Percentiles rank a stretch among this genome's conserved stretches.
Evolutionary conservation across 2,888 invertebrate genomes (phyloP).

Genomic region (Cybosia mesomella): DNA sequence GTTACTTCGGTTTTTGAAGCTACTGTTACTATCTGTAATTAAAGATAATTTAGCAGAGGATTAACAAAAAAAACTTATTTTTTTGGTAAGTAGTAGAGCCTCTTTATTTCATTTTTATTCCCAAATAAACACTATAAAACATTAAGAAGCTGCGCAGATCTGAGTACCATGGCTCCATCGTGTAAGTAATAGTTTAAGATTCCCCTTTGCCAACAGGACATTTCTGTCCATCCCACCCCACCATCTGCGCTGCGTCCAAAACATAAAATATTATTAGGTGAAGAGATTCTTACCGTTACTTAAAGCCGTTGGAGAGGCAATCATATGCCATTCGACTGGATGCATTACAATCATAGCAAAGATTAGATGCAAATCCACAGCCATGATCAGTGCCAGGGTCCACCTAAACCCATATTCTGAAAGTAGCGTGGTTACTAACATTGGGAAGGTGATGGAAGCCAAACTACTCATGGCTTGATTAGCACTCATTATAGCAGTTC

Average conservation of each 20-base stretch:
- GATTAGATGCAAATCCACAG: slow-evolving; percentile 89
- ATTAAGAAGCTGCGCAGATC: not conserved
- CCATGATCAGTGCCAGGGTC: slow-evolving; percentile 89
- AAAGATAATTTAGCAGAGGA: slow-evolving; percentile 8
- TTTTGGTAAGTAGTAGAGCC: not conserved
- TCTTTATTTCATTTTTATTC: not conserved
- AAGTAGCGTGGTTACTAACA: slow-evolving; percentile 88
- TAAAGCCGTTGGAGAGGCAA: slow-evolving; percentile 55
- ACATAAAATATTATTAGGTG: not conserved
- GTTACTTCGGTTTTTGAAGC: slow-evolving; percentile 45
- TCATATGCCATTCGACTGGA: slow-evolving; percentile 91
- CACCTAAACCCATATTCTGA: slow-evolving; percentile 90
- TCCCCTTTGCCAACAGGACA: not conserved
- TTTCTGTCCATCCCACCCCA: not conserved
- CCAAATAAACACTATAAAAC: not conserved
- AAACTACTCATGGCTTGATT: slow-evolving; percentile 91
- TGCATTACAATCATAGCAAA: slow-evolving; percentile 91
- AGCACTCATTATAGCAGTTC: slow-evolving; percentile 91
- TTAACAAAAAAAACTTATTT: not conserved
- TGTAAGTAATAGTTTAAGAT: not conserved
- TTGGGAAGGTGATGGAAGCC: slow-evolving; percentile 90
- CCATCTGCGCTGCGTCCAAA: not conserved
- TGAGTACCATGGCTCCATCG: not conserved
- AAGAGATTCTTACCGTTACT: slow-evolving; percentile 48
- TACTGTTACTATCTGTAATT: slow-evolving; percentile 30